Percentiles rank a stretch among this genome's conserved stretches.
phyloP scores from a whole-genome alignment of 2,888 invertebrate species.

The Camponotus fellah region DNA sequence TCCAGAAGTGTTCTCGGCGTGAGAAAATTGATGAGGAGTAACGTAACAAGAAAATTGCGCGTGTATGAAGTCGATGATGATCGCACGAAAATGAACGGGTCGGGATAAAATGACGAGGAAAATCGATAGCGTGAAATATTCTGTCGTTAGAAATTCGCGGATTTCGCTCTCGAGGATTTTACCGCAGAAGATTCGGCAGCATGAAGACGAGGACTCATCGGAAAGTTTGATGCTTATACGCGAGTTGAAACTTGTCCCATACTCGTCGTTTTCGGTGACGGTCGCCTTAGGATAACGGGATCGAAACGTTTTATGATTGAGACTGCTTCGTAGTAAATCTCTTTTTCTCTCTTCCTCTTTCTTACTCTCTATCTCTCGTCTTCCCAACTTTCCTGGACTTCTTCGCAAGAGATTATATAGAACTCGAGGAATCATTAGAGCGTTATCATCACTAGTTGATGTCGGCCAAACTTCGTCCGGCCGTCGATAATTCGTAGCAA shows the following conservation, averaged over 20 bases:
- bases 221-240: constrained; percentile 47
- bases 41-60: background rate
- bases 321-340: constrained; percentile 4
- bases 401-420: background rate
- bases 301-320: constrained; percentile 28
- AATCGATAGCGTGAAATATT: constrained; percentile 41
- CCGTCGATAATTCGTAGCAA: constrained; percentile 27
- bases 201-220: constrained; percentile 24
- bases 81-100: constrained; percentile 28
- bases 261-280: background rate
- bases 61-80: background rate
- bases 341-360: background rate
- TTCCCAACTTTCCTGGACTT: constrained; percentile 10
- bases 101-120: background rate
- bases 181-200: constrained; percentile 5
- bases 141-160: constrained; percentile 5
- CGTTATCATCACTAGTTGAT: constrained; percentile 25
- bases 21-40: background rate
- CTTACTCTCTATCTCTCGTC: too few species aligned
- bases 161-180: background rate
- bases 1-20: background rate
- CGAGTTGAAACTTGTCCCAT: constrained; percentile 17
- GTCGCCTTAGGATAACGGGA: constrained; percentile 3
- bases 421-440: constrained; percentile 35
- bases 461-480: background rate